These are phyloP conservation scores for Myodes glareolus DNA, from an alignment of 2,113 vertebrate genomes.

Conservation along the genomic window DNA sequence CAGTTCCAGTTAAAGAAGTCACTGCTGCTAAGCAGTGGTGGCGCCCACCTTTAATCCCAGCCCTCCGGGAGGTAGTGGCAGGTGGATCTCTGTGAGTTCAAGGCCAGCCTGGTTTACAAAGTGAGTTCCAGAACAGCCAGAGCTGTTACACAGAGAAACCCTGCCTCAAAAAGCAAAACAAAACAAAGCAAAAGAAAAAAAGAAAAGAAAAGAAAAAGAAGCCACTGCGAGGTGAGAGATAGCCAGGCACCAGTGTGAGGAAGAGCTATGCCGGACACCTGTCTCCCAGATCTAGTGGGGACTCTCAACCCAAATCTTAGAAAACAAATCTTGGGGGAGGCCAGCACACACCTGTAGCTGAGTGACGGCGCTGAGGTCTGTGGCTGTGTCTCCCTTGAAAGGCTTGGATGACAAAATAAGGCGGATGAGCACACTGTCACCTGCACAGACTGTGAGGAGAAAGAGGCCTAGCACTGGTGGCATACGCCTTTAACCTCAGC, in stretches of 20 bases:
- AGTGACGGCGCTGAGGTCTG: not conserved
- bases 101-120: too few relatives aligned
- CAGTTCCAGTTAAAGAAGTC: constrained; percentile 15
- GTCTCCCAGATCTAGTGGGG: not conserved
- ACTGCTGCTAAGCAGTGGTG: too few relatives aligned
- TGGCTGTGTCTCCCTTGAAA: not conserved
- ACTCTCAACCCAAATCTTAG: constrained; percentile 6
- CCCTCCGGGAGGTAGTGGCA: too few relatives aligned
- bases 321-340: not conserved
- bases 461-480: not conserved
- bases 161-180: too few relatives aligned
- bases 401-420: not conserved
- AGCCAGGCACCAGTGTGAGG: not conserved
- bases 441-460: not conserved
- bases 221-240: not conserved
- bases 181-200: too few relatives aligned
- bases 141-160: too few relatives aligned
- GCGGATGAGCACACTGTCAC: not conserved
- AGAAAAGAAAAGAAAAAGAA: not conserved
- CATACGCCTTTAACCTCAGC: accelerated
- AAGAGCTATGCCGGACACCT: not conserved
- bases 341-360: not conserved
- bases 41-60: too few relatives aligned
- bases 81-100: too few relatives aligned
- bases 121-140: too few relatives aligned